phyloP scores from a whole-genome alignment of 1,140 invertebrate species.

The Aphaenogaster ashmeadi region DNA sequence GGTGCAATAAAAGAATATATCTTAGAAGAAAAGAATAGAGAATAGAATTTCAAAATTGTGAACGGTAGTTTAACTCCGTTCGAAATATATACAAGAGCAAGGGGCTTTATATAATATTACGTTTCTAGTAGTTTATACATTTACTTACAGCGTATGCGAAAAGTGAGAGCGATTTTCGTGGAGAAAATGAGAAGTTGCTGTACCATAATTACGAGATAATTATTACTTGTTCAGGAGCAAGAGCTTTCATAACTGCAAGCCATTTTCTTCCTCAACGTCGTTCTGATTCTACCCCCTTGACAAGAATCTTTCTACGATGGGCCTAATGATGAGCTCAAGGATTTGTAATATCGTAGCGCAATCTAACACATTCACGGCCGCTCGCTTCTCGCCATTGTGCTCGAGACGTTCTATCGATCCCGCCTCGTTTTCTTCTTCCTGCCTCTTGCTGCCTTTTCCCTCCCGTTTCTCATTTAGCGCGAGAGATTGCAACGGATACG shows the following conservation, averaged over 20 bases:
- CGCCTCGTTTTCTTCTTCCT: conserved; percentile 63
- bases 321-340: conserved; percentile 74
- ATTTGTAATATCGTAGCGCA: conserved; percentile 76
- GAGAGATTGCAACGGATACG: conserved; percentile 50
- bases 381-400: conserved; percentile 77
- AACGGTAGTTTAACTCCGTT: not conserved
- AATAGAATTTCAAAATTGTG: not conserved
- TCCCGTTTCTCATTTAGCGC: conserved; percentile 14
- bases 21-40: not conserved
- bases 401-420: conserved; percentile 78
- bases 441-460: conserved; percentile 32
- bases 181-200: conserved; percentile 53
- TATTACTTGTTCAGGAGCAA: conserved; percentile 68
- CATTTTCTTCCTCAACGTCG: not conserved
- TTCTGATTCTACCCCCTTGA: conserved; percentile 46
- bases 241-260: conserved; percentile 68
- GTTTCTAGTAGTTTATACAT: not conserved
- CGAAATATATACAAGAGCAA: not conserved
- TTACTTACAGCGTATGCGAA: not conserved
- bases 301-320: conserved; percentile 71
- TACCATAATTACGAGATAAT: conserved; percentile 72
- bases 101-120: not conserved
- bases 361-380: conserved; percentile 74
- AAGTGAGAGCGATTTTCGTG: conserved; percentile 23
- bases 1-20: conserved; percentile 3